Percentiles rank a stretch among this genome's conserved stretches.
Conservation (phyloP, 2,888 invertebrate genomes). For the Selenia dentaria region DNA sequence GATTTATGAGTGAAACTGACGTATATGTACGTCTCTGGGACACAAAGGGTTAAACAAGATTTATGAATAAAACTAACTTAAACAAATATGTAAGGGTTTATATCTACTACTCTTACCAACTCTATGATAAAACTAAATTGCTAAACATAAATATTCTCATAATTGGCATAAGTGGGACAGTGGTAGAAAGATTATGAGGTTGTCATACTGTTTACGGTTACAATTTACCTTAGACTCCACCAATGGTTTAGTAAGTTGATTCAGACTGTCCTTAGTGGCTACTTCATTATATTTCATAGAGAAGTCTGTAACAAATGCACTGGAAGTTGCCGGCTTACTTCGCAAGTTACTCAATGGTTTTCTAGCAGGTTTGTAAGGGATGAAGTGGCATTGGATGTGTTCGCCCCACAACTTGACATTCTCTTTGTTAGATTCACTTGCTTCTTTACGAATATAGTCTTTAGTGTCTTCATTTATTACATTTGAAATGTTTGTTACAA, state of each 20-base stretch:
- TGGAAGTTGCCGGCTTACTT: slow-evolving; percentile 60
- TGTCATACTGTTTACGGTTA: too few species aligned
- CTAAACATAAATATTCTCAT: too few species aligned
- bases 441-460: slow-evolving; percentile 66
- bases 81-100: too few species aligned
- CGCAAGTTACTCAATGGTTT: slow-evolving; percentile 67
- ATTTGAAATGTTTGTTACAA: slow-evolving; percentile 73
- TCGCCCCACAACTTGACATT: slow-evolving; percentile 74
- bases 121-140: too few species aligned
- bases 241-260: slow-evolving; percentile 36
- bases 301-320: slow-evolving; percentile 73
- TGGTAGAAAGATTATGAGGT: too few species aligned
- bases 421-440: slow-evolving; percentile 53
- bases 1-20: too few species aligned
- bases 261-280: slow-evolving; percentile 1
- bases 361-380: slow-evolving; percentile 65
- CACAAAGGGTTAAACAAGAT: too few species aligned
- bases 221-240: slow-evolving; percentile 58
- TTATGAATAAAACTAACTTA: too few species aligned
- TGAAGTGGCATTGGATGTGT: slow-evolving; percentile 67
- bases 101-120: too few species aligned
- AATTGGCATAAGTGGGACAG: too few species aligned
- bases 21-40: too few species aligned
- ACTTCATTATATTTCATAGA: slow-evolving; percentile 74
- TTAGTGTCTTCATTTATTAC: slow-evolving; percentile 76